Evolutionary conservation across 2,113 vertebrate species (phyloP).

Genomic region (Tragelaphus scriptus): DNA sequence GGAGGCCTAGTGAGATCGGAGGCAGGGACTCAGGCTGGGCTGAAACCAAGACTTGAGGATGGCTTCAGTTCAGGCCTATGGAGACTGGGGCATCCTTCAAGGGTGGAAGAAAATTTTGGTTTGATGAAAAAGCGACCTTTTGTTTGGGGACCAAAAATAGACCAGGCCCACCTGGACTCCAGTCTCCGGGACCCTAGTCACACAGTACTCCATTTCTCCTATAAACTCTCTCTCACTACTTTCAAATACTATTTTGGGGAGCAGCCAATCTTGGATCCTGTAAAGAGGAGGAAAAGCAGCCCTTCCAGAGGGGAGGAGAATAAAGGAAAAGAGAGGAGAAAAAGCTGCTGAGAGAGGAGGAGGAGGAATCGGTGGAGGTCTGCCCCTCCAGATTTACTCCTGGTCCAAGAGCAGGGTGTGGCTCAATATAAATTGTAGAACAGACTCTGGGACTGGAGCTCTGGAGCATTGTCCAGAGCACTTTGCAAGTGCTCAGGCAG

Average conservation of each 20-base stretch:
- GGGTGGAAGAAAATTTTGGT: not conserved
- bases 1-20: not conserved
- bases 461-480: not conserved
- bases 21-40: not conserved
- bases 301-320: conserved; percentile 24
- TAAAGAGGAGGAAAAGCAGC: conserved; percentile 63
- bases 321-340: not conserved
- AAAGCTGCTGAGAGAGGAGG: not conserved
- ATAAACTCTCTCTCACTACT: not conserved
- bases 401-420: not conserved
- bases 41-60: not conserved
- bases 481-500: not conserved
- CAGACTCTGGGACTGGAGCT: not conserved
- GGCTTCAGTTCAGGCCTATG: not conserved
- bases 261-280: conserved; percentile 23
- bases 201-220: not conserved
- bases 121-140: not conserved
- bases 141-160: not conserved
- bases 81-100: not conserved
- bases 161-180: not conserved
- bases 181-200: not conserved
- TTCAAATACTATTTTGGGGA: conserved; percentile 46
- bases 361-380: not conserved
- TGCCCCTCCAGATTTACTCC: not conserved
- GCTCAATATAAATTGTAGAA: not conserved